Conservation (phyloP, 2,797 vertebrate genomes). For the Pitangus sulphuratus region DNA sequence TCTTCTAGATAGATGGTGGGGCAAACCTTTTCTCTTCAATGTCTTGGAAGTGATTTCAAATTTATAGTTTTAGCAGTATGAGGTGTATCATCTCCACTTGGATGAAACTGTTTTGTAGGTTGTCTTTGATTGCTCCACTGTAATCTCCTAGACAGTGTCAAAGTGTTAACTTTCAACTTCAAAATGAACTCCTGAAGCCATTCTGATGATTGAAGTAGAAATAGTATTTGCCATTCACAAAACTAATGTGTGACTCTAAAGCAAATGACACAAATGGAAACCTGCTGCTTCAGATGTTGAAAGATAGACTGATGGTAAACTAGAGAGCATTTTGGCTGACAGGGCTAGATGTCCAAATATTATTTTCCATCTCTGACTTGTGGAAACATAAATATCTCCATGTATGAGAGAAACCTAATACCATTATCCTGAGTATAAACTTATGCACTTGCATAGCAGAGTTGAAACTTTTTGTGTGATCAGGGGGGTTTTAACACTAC, state of each 20-base stretch:
- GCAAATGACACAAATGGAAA: background rate
- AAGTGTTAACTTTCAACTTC: background rate
- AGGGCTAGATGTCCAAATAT: background rate
- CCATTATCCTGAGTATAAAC: background rate
- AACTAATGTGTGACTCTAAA: background rate
- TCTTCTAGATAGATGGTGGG: background rate
- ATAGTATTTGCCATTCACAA: background rate
- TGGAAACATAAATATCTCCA: background rate
- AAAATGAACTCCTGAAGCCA: background rate
- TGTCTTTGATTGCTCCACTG: background rate
- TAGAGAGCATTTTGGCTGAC: background rate
- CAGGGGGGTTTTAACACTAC: background rate
- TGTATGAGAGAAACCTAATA: background rate
- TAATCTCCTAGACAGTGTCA: background rate
- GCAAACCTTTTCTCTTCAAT: background rate
- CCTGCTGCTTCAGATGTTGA: background rate
- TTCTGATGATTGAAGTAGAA: background rate
- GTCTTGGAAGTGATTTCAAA: background rate
- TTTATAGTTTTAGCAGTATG: rapidly evolving
- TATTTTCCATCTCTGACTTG: background rate
- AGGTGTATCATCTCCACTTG: background rate
- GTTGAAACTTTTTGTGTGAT: background rate
- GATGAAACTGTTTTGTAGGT: background rate
- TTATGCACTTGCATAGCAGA: background rate
- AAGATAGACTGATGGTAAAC: background rate